Evolutionary conservation across 2,113 vertebrate genomes (phyloP).

Genomic region (Cryptomyrus ogoouensis): DNA sequence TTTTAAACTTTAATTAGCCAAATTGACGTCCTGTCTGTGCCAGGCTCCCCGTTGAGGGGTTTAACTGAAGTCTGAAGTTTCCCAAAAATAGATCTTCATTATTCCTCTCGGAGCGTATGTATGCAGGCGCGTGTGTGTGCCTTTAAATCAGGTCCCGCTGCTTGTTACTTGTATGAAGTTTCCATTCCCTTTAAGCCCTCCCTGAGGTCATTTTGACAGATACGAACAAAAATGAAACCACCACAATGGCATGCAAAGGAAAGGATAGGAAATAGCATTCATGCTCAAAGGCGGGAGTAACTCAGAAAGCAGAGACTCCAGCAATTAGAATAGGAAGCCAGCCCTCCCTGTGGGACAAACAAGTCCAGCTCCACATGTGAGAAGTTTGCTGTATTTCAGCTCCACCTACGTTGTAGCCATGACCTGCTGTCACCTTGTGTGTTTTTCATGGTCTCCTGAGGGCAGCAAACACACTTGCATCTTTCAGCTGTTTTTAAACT

Average conservation of each 20-base stretch:
- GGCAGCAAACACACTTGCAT: too few species aligned
- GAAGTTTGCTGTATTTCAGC: not conserved
- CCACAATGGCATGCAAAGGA: constrained; percentile 4
- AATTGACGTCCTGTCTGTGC: not conserved
- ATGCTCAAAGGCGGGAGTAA: not conserved
- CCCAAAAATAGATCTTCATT: not conserved
- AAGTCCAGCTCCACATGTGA: not conserved
- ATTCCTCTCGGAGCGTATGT: not conserved
- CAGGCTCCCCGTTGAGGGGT: not conserved
- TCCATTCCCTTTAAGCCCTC: not conserved
- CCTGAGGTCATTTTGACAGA: not conserved
- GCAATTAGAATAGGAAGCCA: not conserved
- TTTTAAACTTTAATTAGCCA: not conserved
- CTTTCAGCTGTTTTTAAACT: not conserved
- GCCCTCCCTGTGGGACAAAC: not conserved
- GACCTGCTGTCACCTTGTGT: not conserved
- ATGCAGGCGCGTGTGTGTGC: not conserved
- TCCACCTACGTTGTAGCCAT: not conserved
- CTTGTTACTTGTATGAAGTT: not conserved
- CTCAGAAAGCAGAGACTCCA: not conserved
- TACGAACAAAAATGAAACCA: not conserved
- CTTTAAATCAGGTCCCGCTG: not conserved
- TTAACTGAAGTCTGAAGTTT: not conserved
- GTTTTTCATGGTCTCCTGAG: not conserved
- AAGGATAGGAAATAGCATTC: not conserved